Conservation (phyloP, 1,140 invertebrate genomes). For the Microplitis demolitor region DNA sequence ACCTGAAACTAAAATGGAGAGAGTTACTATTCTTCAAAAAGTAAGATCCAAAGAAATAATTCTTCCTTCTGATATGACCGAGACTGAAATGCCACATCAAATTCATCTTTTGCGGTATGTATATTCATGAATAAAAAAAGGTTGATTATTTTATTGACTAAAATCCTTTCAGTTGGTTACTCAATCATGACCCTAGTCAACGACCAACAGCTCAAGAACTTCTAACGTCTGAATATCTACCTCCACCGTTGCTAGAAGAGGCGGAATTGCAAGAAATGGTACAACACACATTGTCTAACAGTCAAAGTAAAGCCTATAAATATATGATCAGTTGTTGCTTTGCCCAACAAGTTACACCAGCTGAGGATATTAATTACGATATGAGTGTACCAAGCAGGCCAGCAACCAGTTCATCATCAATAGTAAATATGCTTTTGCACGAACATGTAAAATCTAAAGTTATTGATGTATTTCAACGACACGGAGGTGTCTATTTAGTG, state of each 20-base stretch:
- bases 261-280: slow-evolving; percentile 78
- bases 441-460: slow-evolving; percentile 57
- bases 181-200: slow-evolving; percentile 82
- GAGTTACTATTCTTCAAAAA: slow-evolving; percentile 75
- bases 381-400: slow-evolving; percentile 63
- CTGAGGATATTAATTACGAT: slow-evolving; percentile 79
- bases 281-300: slow-evolving; percentile 76
- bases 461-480: slow-evolving; percentile 73
- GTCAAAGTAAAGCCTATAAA: slow-evolving; percentile 81
- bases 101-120: slow-evolving; percentile 57
- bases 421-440: slow-evolving; percentile 39
- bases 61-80: slow-evolving; percentile 70
- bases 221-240: slow-evolving; percentile 79
- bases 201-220: slow-evolving; percentile 85
- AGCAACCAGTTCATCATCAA: slow-evolving; percentile 36
- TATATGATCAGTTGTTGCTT: slow-evolving; percentile 75
- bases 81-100: slow-evolving; percentile 56
- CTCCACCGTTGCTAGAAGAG: slow-evolving; percentile 78
- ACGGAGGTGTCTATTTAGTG: slow-evolving; percentile 76
- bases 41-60: slow-evolving; percentile 71
- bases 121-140: no score
- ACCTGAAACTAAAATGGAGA: slow-evolving; percentile 86
- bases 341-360: slow-evolving; percentile 68
- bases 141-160: not conserved
- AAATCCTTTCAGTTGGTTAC: slow-evolving; percentile 69